Percentiles rank a stretch among this genome's conserved stretches.
These are phyloP conservation scores for Hedychridium roseum DNA, from an alignment of 2,888 invertebrate species.

Conservation along the genomic window DNA sequence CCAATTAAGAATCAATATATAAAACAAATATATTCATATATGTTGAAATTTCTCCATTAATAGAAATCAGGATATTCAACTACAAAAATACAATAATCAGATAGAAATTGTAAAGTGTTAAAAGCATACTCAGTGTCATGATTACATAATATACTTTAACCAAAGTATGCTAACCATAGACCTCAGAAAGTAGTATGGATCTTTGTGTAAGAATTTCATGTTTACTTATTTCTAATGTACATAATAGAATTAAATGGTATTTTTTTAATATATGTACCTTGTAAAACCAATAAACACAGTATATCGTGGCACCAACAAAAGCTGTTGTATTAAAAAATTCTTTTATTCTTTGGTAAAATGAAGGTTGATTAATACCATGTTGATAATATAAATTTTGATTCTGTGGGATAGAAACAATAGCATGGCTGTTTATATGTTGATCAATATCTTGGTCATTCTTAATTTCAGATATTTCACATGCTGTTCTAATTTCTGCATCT, in stretches of 20 bases:
- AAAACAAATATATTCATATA: too few relatives aligned
- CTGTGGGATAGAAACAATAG: constrained; percentile 49
- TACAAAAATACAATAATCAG: too few relatives aligned
- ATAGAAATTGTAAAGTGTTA: too few relatives aligned
- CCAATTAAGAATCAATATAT: too few relatives aligned
- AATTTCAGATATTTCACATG: constrained; percentile 72
- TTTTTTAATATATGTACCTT: constrained; percentile 68
- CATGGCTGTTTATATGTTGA: constrained; percentile 40
- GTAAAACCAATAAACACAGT: constrained; percentile 82
- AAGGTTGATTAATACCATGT: constrained; percentile 53
- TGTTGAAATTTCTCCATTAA: too few relatives aligned
- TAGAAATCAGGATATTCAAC: too few relatives aligned
- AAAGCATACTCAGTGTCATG: too few relatives aligned
- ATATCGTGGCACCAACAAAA: constrained; percentile 79
- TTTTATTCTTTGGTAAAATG: constrained; percentile 67
- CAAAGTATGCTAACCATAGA: too few relatives aligned
- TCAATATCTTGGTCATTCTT: constrained; percentile 27
- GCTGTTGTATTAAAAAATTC: constrained; percentile 78
- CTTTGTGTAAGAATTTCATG: background rate
- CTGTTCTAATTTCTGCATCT: constrained; percentile 77
- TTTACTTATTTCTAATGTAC: constrained; percentile 2
- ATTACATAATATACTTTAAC: too few relatives aligned
- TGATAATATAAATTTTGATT: constrained; percentile 39
- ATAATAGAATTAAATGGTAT: background rate
- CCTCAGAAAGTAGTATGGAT: too few relatives aligned